Evolutionary conservation across 2,797 vertebrate genomes (phyloP).

Genomic region (Neosalanx taihuensis): DNA sequence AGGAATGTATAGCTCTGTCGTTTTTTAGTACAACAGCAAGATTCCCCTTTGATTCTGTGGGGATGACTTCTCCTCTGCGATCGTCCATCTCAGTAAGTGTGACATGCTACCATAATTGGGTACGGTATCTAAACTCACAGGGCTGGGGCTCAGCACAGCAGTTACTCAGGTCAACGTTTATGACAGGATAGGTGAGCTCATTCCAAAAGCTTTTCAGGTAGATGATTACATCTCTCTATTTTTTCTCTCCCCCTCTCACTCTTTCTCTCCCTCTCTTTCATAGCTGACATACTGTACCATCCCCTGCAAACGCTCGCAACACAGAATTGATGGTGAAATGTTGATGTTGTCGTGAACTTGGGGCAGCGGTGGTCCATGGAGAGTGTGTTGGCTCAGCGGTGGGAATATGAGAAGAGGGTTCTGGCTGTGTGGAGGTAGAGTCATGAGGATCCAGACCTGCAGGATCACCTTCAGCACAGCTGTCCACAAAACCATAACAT

Average conservation of each 20-base stretch:
- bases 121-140: conserved; percentile 45
- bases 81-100: conserved; percentile 62
- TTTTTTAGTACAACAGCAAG: too few species aligned
- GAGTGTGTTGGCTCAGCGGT: neutral
- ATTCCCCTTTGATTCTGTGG: conserved; percentile 37
- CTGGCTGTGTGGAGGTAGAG: neutral
- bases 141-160: conserved; percentile 28
- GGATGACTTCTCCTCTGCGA: conserved; percentile 61
- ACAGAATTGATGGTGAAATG: neutral
- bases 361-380: neutral
- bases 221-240: neutral
- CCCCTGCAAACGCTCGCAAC: conserved; percentile 1
- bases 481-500: too few species aligned
- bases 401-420: neutral
- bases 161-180: conserved; percentile 45
- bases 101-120: conserved; percentile 57
- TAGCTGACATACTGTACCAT: conserved; percentile 4
- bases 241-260: neutral
- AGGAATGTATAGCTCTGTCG: too few species aligned
- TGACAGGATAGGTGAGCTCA: conserved; percentile 4
- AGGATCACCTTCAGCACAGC: too few species aligned
- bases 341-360: neutral
- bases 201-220: too few species aligned
- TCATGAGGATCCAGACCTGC: neutral
- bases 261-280: neutral